A percentile compares a stretch with the other conserved stretches of the same genome.
phyloP scores from a whole-genome alignment of 2,888 invertebrate species.

The Charanyca ferruginea region DNA sequence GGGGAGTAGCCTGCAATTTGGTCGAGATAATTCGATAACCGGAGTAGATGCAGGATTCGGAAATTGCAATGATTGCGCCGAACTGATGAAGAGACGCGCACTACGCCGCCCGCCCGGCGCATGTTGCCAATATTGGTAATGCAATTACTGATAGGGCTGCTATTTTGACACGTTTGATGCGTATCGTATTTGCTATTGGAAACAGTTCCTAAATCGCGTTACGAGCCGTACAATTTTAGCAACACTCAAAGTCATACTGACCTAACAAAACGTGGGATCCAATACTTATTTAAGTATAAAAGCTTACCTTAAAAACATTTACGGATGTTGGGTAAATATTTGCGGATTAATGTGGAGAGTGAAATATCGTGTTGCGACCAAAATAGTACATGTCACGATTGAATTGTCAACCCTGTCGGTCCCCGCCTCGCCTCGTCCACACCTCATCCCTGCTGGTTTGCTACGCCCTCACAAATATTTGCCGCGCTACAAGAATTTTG shows the following conservation, averaged over 20 bases:
- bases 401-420: constrained; percentile 64
- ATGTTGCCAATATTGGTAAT: constrained; percentile 71
- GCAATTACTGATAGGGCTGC: constrained; percentile 77
- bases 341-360: constrained; percentile 40
- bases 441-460: constrained; percentile 63
- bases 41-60: constrained; percentile 78
- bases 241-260: neutral
- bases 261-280: constrained; percentile 15
- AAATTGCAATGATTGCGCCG: constrained; percentile 86
- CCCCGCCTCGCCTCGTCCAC: constrained; percentile 56
- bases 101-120: constrained; percentile 61
- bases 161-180: constrained; percentile 33
- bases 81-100: constrained; percentile 68
- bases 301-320: constrained; percentile 42
- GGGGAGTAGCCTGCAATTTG: constrained; percentile 60
- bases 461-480: constrained; percentile 82
- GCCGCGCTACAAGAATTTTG: constrained; percentile 81
- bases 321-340: constrained; percentile 36
- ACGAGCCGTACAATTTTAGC: constrained; percentile 3
- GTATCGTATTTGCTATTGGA: constrained; percentile 19
- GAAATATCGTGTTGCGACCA: constrained; percentile 54
- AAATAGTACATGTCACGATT: constrained; percentile 52
- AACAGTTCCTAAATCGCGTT: neutral
- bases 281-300: constrained; percentile 36
- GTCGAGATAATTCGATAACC: constrained; percentile 65